Percentiles rank a stretch among this genome's conserved stretches.
Evolutionary conservation across 2,113 vertebrate genomes (phyloP).

Genomic region (Erpornis zantholeuca): DNA sequence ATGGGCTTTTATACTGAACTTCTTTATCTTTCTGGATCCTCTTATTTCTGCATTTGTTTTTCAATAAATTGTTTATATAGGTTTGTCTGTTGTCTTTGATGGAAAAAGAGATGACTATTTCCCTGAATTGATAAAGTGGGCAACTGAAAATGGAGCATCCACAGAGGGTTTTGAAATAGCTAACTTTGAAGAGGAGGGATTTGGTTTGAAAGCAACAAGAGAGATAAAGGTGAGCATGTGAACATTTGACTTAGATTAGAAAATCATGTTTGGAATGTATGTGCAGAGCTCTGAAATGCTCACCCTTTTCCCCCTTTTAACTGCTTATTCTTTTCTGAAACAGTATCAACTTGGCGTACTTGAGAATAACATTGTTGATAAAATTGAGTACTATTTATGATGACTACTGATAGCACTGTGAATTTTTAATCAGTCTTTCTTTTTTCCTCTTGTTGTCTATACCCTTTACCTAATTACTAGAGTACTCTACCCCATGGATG

Average conservation of each 20-base stretch:
- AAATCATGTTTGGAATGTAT: neutral
- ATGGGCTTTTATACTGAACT: neutral
- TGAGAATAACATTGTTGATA: neutral
- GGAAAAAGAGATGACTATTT: slow-evolving; percentile 93
- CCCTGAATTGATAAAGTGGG: slow-evolving; percentile 89
- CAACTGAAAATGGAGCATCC: slow-evolving; percentile 85
- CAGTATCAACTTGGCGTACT: neutral
- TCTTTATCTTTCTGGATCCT: neutral
- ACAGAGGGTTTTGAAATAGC: slow-evolving; percentile 88
- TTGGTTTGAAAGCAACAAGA: slow-evolving; percentile 88
- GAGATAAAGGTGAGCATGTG: slow-evolving; percentile 89
- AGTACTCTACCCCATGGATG: neutral
- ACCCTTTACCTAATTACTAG: neutral
- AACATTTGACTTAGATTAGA: neutral
- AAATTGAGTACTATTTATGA: neutral
- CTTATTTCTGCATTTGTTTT: slow-evolving; percentile 30
- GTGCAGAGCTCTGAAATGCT: neutral
- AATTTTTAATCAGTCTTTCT: neutral
- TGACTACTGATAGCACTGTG: neutral
- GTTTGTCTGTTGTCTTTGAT: slow-evolving; percentile 90
- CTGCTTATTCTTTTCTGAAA: neutral
- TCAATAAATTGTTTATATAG: slow-evolving; percentile 66
- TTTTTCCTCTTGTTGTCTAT: neutral
- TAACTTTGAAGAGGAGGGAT: slow-evolving; percentile 90
- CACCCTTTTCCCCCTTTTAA: neutral